Percentiles rank a stretch among this genome's conserved stretches.
Evolutionary conservation across 2,888 invertebrate species (phyloP).

Genomic region (Mechanitis messenoides): DNA sequence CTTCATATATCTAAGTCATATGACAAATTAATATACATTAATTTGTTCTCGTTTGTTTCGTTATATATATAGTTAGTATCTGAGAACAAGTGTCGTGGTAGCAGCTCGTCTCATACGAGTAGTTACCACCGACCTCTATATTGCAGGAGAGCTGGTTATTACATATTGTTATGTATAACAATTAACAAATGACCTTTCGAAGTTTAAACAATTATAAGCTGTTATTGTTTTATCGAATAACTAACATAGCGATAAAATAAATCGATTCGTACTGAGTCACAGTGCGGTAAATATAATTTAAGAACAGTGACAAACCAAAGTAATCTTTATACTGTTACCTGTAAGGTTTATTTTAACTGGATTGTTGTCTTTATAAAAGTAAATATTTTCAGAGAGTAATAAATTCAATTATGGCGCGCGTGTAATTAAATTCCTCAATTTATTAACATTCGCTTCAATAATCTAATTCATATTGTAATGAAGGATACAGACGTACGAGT

Average conservation of each 20-base stretch:
- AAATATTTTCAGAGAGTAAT: conserved; percentile 1
- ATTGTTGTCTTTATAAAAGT: neutral
- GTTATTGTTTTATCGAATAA: conserved; percentile 1
- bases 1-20: no score
- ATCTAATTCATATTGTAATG: neutral
- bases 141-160: no score
- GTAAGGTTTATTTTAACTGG: neutral
- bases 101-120: no score
- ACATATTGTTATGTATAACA: no score
- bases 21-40: no score
- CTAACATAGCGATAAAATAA: neutral
- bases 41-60: no score
- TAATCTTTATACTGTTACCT: neutral
- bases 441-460: neutral
- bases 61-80: no score
- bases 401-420: conserved; percentile 2
- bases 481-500: neutral
- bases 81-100: no score
- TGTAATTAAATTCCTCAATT: conserved; percentile 1
- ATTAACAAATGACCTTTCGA: neutral
- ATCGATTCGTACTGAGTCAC: conserved; percentile 2
- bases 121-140: no score
- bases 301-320: neutral
- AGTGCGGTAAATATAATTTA: neutral
- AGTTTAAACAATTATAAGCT: neutral